Percentiles rank a stretch among this genome's conserved stretches.
Conservation (phyloP, 2,888 invertebrate genomes). For the Eristalinus sepulchralis region DNA sequence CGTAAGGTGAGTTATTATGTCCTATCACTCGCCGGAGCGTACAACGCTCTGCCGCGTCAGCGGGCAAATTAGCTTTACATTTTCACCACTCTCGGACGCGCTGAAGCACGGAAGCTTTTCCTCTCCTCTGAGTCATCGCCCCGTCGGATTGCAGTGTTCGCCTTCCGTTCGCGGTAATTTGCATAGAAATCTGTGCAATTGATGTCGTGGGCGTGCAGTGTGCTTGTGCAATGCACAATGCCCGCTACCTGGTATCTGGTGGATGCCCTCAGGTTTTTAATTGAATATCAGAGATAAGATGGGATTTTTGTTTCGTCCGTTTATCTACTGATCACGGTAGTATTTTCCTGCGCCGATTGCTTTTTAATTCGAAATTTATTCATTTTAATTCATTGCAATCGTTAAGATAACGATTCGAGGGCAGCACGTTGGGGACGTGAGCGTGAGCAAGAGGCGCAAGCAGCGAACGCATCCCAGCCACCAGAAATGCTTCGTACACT, state of each 20-base stretch:
- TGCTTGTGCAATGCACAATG: slow-evolving; percentile 11
- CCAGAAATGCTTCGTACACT: slow-evolving; percentile 30
- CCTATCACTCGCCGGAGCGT: slow-evolving; percentile 25
- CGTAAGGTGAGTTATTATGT: slow-evolving; percentile 54
- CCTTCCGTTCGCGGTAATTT: slow-evolving; percentile 28
- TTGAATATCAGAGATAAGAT: slow-evolving; percentile 62
- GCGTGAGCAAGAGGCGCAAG: slow-evolving; percentile 17
- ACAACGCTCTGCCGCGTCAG: background rate
- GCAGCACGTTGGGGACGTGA: background rate
- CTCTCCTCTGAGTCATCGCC: slow-evolving; percentile 30
- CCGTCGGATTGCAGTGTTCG: background rate
- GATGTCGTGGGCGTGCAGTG: slow-evolving; percentile 59
- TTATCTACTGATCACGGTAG: slow-evolving; percentile 46
- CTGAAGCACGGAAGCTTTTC: background rate
- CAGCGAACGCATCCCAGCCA: slow-evolving; percentile 32
- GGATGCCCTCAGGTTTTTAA: slow-evolving; percentile 55
- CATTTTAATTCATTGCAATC: slow-evolving; percentile 69
- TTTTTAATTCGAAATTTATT: slow-evolving; percentile 67
- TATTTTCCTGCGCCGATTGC: slow-evolving; percentile 43
- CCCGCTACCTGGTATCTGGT: slow-evolving; percentile 9
- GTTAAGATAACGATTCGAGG: slow-evolving; percentile 64
- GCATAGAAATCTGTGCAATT: slow-evolving; percentile 65
- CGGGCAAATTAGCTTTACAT: background rate
- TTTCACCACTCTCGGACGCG: background rate
- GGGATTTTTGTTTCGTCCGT: background rate